Evolutionary conservation across 2,888 invertebrate species (phyloP).

Genomic region (Tetranychus piercei): DNA sequence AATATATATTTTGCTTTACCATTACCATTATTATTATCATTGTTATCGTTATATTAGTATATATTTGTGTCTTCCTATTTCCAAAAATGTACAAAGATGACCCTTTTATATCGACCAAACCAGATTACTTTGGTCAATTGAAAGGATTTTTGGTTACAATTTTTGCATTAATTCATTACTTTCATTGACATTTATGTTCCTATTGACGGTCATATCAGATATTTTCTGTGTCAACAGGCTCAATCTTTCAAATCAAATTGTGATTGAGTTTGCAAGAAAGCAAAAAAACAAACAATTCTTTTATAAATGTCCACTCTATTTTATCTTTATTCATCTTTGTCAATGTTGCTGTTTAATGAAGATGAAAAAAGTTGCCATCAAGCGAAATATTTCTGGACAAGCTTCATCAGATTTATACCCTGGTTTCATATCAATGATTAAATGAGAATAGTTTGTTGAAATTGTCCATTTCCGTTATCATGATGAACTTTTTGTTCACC

Average conservation of each 20-base stretch:
- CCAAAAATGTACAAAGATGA: background rate
- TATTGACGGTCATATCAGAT: background rate
- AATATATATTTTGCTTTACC: background rate
- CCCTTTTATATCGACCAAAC: background rate
- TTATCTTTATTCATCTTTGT: constrained; percentile 9
- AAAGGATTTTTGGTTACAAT: background rate
- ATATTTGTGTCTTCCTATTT: too few species aligned
- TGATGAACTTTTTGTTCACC: too few species aligned
- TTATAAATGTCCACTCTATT: background rate
- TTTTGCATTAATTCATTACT: background rate
- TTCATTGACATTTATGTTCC: background rate
- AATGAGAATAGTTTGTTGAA: background rate
- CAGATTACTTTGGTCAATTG: background rate
- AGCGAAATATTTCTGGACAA: background rate
- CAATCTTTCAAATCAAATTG: background rate
- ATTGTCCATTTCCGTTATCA: too few species aligned
- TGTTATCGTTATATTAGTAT: background rate
- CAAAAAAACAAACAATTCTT: background rate
- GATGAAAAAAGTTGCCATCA: background rate
- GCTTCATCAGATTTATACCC: background rate
- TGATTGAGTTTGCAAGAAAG: background rate
- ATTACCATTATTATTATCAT: background rate
- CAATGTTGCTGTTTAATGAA: background rate
- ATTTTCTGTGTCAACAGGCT: background rate
- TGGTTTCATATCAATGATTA: background rate